Evolutionary conservation across 2,888 invertebrate species (phyloP), one percentile per base, ranked within the genome.

Genomic region (Pseudococcus jackbeardsleyi): DNA sequence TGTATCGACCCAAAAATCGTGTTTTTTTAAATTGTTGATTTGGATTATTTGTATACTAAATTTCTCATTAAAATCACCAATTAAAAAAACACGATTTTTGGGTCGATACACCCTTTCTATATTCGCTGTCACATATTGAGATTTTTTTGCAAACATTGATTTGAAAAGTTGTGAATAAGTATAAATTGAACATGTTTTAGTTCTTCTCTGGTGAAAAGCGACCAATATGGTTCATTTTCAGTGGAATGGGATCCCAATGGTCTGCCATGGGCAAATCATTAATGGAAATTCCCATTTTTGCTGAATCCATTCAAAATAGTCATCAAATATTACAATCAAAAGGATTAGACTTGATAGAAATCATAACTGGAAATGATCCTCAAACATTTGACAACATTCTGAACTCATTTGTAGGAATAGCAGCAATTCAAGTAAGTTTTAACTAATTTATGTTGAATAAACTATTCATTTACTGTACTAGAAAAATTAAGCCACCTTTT

Each of bases 231-330:
- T 97, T 96, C 92, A 94, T 97, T 72, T 98, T 97, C 92, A 96
- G 97, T 86, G 97, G 97, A 46, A 96, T 98, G 96, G 96, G 97
- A 0, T 95, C 96, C 0, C 96, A 97, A 91, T 97, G 97, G 97
- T 92, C 94, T 12, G 95, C 95, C 89, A 97, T 97, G 96, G 97
- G 95, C 5, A 92, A 93, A 9, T 93, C 94, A 59, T 93, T 97
- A 82, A 94, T 97, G 94, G 92, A 93, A 90, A 93, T 97, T 48
- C 95, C 96, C 0, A 92, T 94, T 4, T 97, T 97, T 91, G 93
- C 94, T 50, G 93, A 94, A 82, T 94, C 96, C 19, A 94, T 97
- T 89, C 92, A 94, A 89, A 93, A 93, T 90, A 94, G 94, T 89
- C 94, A 94, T 90, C 92, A 93, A 90, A 92, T 93, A 1, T 91